Percentiles rank a stretch among this genome's conserved stretches.
These are phyloP conservation scores for Lasioglossum malachurum DNA, from an alignment of 2,888 invertebrate species.

Conservation along the genomic window DNA sequence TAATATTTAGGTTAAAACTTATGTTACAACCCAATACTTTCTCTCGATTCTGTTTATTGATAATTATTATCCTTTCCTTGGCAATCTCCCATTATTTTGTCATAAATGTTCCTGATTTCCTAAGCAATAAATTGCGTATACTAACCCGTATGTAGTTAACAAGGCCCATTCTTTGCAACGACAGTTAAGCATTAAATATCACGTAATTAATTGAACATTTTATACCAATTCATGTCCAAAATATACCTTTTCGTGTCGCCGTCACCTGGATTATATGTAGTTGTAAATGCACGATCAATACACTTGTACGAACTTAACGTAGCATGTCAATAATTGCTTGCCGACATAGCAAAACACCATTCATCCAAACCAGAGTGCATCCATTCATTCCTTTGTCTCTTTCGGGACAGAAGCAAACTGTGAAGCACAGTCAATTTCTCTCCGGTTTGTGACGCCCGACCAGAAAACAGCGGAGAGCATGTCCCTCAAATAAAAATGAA, in stretches of 20 bases:
- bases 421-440: slow-evolving; percentile 8
- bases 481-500: neutral
- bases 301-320: neutral
- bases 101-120: neutral
- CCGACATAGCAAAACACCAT: neutral
- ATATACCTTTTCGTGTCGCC: neutral
- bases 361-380: neutral
- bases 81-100: neutral
- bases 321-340: neutral
- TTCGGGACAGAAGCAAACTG: neutral
- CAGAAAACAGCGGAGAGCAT: neutral
- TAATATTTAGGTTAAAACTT: no score
- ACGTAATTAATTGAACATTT: neutral
- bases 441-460: slow-evolving; percentile 10
- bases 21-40: no score
- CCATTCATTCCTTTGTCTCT: slow-evolving; percentile 1
- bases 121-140: neutral
- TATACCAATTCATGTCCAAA: neutral
- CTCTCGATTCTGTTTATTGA: no score
- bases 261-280: neutral
- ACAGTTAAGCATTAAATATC: neutral
- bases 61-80: no score
- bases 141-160: neutral
- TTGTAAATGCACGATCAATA: neutral
- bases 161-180: neutral